A percentile compares a stretch with the other conserved stretches of the same genome.
Evolutionary conservation across 2,888 invertebrate species (phyloP).

Genomic region (Paralinhomoeus sp.): DNA sequence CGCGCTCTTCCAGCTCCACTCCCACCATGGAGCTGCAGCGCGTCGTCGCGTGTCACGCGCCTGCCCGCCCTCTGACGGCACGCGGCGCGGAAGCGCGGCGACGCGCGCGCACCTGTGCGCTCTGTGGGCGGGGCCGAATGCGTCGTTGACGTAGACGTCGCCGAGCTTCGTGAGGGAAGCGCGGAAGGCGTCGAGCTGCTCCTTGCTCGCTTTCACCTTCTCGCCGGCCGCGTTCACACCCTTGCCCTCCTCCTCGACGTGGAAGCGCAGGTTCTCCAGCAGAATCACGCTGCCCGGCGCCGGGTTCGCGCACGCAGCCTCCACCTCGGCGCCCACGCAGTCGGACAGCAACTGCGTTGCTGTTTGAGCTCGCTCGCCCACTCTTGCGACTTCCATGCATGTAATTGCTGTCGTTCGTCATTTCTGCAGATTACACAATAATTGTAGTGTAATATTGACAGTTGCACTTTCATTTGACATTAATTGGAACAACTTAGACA

Average conservation of each 20-base stretch:
- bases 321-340: conserved; percentile 77
- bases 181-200: conserved; percentile 60
- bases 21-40: conserved; percentile 88
- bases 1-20: conserved; percentile 65
- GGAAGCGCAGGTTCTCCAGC: conserved; percentile 81
- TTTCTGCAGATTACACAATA: no score
- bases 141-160: conserved; percentile 97
- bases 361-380: no score
- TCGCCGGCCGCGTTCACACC: conserved; percentile 69
- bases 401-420: no score
- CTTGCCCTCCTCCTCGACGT: conserved; percentile 93
- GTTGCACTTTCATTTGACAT: no score
- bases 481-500: no score
- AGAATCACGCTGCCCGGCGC: conserved; percentile 64
- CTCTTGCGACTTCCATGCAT: no score
- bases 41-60: no score
- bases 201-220: conserved; percentile 73
- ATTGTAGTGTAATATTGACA: no score
- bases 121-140: conserved; percentile 82
- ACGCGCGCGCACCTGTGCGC: conserved; percentile 50
- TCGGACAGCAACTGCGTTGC: conserved; percentile 60
- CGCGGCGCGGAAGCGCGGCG: no score
- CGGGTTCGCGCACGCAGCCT: conserved; percentile 66
- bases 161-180: conserved; percentile 70
- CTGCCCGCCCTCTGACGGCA: no score